Conservation (phyloP, 2,113 vertebrate genomes). For the Egretta garzetta region DNA sequence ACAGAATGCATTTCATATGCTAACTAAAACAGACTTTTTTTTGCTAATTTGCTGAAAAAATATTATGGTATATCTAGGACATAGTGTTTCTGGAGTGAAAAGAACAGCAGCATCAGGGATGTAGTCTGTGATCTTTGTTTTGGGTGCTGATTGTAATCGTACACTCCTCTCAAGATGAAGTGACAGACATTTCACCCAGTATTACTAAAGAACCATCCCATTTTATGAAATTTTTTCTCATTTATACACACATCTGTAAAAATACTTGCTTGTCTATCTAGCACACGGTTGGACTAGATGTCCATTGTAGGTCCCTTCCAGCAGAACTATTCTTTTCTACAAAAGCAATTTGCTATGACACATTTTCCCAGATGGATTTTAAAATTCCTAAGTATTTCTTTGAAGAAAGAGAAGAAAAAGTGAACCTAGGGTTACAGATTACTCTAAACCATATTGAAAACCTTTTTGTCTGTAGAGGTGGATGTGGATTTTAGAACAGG, state of each 20-base stretch:
- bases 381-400: not conserved
- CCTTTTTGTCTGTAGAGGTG: not conserved
- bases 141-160: not conserved
- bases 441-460: not conserved
- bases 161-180: not conserved
- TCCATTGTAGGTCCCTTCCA: not conserved
- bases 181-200: not conserved
- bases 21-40: conserved; percentile 26
- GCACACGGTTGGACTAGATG: not conserved
- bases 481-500: not conserved
- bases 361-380: not conserved
- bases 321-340: not conserved
- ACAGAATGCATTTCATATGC: conserved; percentile 52
- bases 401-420: not conserved
- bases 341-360: not conserved
- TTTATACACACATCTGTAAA: not conserved
- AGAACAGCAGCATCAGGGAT: not conserved
- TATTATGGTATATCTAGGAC: conserved; percentile 37
- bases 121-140: conserved; percentile 52
- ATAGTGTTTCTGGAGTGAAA: conserved; percentile 43
- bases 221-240: not conserved
- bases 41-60: conserved; percentile 49
- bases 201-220: not conserved
- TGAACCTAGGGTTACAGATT: not conserved
- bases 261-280: not conserved